A percentile compares a stretch with the other conserved stretches of the same genome.
Conservation (phyloP, 2,113 vertebrate genomes). For the Rhynchomys soricoides region DNA sequence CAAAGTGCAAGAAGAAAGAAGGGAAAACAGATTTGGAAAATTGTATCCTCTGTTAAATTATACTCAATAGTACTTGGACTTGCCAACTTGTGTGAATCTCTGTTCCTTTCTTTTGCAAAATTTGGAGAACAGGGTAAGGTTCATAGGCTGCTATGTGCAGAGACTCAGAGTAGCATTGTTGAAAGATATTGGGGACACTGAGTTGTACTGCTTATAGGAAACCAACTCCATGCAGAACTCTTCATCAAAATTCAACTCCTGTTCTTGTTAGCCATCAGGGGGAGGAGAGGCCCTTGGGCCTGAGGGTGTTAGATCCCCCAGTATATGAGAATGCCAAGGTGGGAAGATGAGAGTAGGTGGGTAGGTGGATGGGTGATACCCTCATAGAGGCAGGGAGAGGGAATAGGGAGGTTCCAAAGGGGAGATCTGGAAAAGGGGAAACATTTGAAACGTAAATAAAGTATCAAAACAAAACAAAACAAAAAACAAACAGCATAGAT, state of each 20-base stretch:
- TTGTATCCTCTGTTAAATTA: too few species aligned
- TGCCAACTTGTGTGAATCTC: neutral
- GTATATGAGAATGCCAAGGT: too few species aligned
- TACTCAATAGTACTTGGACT: neutral
- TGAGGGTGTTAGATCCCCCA: too few species aligned
- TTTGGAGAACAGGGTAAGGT: rapidly evolving
- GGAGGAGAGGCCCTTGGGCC: too few species aligned
- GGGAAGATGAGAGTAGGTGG: too few species aligned
- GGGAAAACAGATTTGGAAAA: neutral
- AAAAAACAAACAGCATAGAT: conserved; percentile 65
- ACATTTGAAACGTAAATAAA: too few species aligned
- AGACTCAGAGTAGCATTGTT: neutral
- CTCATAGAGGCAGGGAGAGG: too few species aligned
- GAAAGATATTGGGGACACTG: neutral
- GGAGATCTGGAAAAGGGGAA: too few species aligned
- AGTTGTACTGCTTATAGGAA: neutral
- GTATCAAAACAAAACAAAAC: too few species aligned
- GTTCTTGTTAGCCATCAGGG: too few species aligned
- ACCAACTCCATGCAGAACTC: neutral
- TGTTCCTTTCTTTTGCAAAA: neutral
- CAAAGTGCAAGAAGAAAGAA: neutral
- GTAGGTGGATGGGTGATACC: too few species aligned
- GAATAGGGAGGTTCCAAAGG: too few species aligned
- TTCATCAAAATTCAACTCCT: neutral
- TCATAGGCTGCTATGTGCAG: neutral